These are phyloP conservation scores for Apis cerana DNA, from an alignment of 1,140 invertebrate species.

Conservation along the genomic window DNA sequence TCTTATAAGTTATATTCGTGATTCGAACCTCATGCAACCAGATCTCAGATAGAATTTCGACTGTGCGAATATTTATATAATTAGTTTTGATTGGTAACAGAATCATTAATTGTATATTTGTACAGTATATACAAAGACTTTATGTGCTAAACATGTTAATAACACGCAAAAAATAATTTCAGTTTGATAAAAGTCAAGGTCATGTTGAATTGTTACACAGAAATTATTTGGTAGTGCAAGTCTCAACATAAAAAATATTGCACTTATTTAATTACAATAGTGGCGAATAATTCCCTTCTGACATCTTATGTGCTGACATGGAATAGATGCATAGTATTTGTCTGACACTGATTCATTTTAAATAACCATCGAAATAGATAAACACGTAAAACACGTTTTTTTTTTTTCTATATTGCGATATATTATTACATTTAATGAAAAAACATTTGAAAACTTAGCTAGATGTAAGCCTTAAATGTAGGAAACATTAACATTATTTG, in stretches of 20 bases:
- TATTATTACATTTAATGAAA: constrained; percentile 44
- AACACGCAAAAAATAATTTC: constrained; percentile 58
- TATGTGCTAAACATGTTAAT: constrained; percentile 61
- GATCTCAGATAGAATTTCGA: constrained; percentile 50
- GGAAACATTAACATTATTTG: constrained; percentile 64
- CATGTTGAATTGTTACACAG: constrained; percentile 23
- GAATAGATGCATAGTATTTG: neutral
- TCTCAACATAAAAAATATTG: constrained; percentile 44
- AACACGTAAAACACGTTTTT: constrained; percentile 47
- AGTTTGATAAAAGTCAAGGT: constrained; percentile 32
- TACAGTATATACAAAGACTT: constrained; percentile 73
- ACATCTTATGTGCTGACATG: constrained; percentile 2
- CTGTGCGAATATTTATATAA: constrained; percentile 56
- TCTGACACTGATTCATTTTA: constrained; percentile 11
- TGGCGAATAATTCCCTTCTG: neutral
- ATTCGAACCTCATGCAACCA: constrained; percentile 29
- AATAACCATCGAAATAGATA: constrained; percentile 28
- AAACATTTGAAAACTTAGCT: constrained; percentile 62
- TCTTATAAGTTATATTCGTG: constrained; percentile 59
- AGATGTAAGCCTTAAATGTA: constrained; percentile 65
- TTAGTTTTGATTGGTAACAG: constrained; percentile 66
- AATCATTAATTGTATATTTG: constrained; percentile 66
- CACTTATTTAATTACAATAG: neutral
- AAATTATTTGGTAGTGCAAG: constrained; percentile 9
- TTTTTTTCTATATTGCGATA: constrained; percentile 41